These are phyloP conservation scores for Apodemia duryi DNA, from an alignment of 2,888 invertebrate genomes.

Conservation along the genomic window DNA sequence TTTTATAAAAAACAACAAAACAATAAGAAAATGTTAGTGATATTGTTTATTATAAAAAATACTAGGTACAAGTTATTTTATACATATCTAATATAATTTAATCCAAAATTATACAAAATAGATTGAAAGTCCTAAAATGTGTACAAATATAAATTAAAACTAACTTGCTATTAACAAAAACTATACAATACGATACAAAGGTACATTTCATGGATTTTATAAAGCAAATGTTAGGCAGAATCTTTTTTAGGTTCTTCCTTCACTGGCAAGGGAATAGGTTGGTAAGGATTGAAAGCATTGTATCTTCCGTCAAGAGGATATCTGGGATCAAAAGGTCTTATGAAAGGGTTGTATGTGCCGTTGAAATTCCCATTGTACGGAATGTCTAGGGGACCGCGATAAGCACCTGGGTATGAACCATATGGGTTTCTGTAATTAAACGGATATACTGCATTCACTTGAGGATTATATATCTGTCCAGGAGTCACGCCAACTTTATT, in stretches of 20 bases:
- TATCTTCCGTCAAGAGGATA: conserved; percentile 7
- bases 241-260: background rate
- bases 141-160: background rate
- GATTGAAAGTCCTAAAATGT: background rate
- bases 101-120: no score
- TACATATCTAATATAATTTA: no score
- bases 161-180: background rate
- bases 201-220: background rate
- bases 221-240: background rate
- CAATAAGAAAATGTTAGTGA: no score
- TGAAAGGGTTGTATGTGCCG: background rate
- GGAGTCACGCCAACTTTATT: background rate
- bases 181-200: background rate
- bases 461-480: background rate
- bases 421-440: conserved; percentile 1
- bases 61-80: no score
- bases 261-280: background rate
- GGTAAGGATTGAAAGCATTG: background rate
- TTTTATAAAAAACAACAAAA: no score
- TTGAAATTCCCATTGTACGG: background rate
- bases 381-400: background rate
- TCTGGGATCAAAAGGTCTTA: background rate
- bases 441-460: background rate
- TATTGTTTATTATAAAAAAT: no score
- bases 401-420: background rate